Percentiles rank a stretch among this genome's conserved stretches.
Evolutionary conservation across 2,888 invertebrate genomes (phyloP).

Genomic region (Thera britannica): DNA sequence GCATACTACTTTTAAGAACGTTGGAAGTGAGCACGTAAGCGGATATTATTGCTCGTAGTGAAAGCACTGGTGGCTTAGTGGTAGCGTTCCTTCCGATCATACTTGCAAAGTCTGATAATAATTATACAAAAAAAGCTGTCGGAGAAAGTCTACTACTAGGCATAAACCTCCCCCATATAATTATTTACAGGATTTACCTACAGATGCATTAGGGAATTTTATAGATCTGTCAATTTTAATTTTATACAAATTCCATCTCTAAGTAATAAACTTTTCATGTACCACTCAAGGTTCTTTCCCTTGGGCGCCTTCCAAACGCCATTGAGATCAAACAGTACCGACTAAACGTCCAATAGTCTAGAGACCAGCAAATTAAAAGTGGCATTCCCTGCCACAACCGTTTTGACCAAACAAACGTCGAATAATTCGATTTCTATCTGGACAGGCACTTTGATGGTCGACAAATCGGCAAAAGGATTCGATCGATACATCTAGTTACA

Average conservation of each 20-base stretch:
- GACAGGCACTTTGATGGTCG: conserved; percentile 56
- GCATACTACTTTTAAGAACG: conserved; percentile 49
- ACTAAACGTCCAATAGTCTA: conserved; percentile 14
- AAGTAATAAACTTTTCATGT: neutral
- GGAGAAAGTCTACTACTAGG: no score
- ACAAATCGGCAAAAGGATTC: conserved; percentile 56
- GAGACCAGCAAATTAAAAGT: conserved; percentile 39
- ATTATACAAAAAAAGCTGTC: no score
- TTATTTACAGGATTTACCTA: no score
- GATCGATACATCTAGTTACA: conserved; percentile 53
- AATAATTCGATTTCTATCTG: conserved; percentile 57
- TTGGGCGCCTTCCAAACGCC: conserved; percentile 10
- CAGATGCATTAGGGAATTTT: no score
- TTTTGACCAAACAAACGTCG: conserved; percentile 23
- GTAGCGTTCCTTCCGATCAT: neutral
- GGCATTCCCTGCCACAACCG: conserved; percentile 28
- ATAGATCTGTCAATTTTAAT: no score
- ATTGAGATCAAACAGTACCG: conserved; percentile 17
- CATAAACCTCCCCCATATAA: no score
- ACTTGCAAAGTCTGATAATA: neutral
- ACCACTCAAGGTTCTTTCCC: conserved; percentile 8
- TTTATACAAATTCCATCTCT: neutral
- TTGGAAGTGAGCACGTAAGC: conserved; percentile 49
- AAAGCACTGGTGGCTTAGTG: conserved; percentile 23
- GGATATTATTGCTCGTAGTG: conserved; percentile 50